Base-by-base conservation (phyloP, 2,113 vertebrate genomes). In the Oryzias javanicus region DNA sequence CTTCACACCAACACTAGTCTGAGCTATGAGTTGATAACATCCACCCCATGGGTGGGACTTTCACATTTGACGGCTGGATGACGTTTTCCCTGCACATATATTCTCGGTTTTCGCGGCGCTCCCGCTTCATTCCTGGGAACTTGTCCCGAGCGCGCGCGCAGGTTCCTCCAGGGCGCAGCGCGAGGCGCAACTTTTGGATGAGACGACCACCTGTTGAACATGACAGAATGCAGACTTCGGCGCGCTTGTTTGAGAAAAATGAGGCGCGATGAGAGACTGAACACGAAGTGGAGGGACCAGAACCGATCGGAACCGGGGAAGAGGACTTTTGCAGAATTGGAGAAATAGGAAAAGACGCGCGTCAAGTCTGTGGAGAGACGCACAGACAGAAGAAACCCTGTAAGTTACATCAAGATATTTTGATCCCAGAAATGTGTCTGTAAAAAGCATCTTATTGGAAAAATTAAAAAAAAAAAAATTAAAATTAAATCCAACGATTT, bases 31-130 rank as follows among this genome's bases (percentile, higher is more conserved):
- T 13, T n/a, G 14, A 24, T n/a, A 35, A 16, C 47, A 49, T 15
- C 59, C 40, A 27, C 42, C 19, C 41, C 25, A 24, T 79, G 79
- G 85, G 85, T 60, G 78, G 82, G 77, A 76, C 82, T 61, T 74
- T 49, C 14, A n/a, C 66, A 64, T 58, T 18, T 17, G 60, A 55
- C 78, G 67, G 69, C 50, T 51, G 66, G 57, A 45, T 61, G 72
- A 64, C 49, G 50, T 55, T 50, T 19, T 17, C 44, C 50, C 24
- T 3, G 10, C 45, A 61, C 46, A 72, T 86, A 85, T 81, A 85
- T 78, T 65, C 25, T 18, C 5, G 7, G 41, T 8, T 54, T n/a
- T 57, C 20, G 17, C 44, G 1, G 10, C 48, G 18, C 42, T 49
- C 22, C 35, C 22, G 18, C 22, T 29, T 55, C 53, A 54, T 18